These are phyloP conservation scores for Drosophila multiciliata DNA, from an alignment of 2,888 invertebrate species.

Conservation along the genomic window DNA sequence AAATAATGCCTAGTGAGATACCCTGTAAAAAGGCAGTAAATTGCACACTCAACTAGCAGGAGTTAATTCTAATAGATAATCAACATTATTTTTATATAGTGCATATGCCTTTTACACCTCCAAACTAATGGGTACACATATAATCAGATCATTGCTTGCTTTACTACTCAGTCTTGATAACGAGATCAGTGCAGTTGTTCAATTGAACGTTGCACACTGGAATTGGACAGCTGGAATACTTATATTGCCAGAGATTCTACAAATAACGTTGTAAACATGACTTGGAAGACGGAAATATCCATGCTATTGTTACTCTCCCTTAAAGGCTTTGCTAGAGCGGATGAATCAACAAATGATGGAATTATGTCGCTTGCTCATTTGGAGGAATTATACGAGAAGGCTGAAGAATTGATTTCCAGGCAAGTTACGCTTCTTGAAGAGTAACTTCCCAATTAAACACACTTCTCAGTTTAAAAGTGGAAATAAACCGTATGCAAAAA, in stretches of 20 bases:
- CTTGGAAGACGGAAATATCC: neutral
- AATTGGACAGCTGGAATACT: neutral
- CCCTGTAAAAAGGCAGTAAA: neutral
- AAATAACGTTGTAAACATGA: constrained; percentile 8
- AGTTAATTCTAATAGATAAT: neutral
- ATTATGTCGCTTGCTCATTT: neutral
- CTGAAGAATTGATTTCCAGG: constrained; percentile 46
- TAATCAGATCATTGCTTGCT: constrained; percentile 1
- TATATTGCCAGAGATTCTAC: neutral
- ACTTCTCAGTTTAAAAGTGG: constrained; percentile 35
- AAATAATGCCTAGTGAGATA: neutral
- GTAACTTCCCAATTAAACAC: neutral
- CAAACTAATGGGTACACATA: constrained; percentile 8
- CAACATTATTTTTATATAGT: neutral
- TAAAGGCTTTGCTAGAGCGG: neutral
- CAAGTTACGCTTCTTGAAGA: neutral
- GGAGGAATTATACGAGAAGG: constrained; percentile 20
- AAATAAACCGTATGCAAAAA: constrained; percentile 35
- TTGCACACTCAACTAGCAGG: neutral
- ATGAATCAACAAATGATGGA: neutral
- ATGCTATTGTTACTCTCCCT: constrained; percentile 11
- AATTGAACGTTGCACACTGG: constrained; percentile 13
- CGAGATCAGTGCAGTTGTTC: constrained; percentile 10
- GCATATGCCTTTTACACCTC: neutral
- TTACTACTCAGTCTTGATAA: constrained; percentile 31